Evolutionary conservation across 92 coral and sea anemone species (phyloP).

Genomic region (Chrysogorgia sp.): DNA sequence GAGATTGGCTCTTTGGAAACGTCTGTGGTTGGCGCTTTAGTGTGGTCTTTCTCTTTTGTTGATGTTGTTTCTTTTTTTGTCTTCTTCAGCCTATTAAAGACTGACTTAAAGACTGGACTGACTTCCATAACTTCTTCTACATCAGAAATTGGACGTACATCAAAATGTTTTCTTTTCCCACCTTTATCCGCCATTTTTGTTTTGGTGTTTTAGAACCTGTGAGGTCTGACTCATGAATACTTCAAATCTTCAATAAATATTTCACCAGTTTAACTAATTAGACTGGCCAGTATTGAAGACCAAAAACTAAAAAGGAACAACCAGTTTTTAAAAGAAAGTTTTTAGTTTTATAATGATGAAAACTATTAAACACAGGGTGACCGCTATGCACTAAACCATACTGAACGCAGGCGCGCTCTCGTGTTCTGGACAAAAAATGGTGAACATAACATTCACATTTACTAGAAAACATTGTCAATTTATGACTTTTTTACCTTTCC

Average conservation of each 20-base stretch:
- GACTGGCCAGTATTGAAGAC: no score
- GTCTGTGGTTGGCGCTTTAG: not conserved
- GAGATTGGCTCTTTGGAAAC: not conserved
- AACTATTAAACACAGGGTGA: no score
- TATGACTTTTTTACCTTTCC: not conserved
- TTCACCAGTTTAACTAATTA: not conserved
- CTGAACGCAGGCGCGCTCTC: no score
- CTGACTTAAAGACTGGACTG: slow-evolving; percentile 15
- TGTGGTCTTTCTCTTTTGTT: not conserved
- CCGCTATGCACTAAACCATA: no score
- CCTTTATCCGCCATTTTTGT: slow-evolving; percentile 41
- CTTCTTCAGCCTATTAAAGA: slow-evolving; percentile 11
- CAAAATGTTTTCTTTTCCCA: slow-evolving; percentile 52
- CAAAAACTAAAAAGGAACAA: no score
- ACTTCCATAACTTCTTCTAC: slow-evolving; percentile 64
- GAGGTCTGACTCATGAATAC: not conserved
- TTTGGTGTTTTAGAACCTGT: not conserved
- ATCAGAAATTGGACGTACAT: slow-evolving; percentile 74
- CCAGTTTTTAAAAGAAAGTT: no score
- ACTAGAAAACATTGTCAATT: not conserved
- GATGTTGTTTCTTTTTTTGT: not conserved
- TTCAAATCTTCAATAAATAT: no score
- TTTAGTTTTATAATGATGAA: no score
- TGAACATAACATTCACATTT: not conserved
- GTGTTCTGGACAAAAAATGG: no score